Base-by-base conservation (phyloP, 2,113 vertebrate species). In the Bujurquina vittata region DNA sequence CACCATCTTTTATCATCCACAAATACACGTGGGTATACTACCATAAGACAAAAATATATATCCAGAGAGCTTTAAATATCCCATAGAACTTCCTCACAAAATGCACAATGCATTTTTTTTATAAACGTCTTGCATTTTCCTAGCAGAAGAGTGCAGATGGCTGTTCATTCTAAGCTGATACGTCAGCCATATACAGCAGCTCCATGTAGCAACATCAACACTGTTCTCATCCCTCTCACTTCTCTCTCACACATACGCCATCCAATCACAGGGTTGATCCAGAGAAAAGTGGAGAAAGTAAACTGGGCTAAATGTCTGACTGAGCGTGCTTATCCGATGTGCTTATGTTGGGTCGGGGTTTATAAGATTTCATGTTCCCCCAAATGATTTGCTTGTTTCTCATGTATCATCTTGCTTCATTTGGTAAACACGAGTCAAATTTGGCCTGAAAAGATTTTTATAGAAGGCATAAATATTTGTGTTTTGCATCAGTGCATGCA, bases 161-260 rank as follows among this genome's bases (percentile, higher is more conserved):
- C n/a, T 20, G 15, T 62, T 78, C 40, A 77, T 82, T 80, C 57
- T 35, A 10, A 72, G 72, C 15, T 3, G 43, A 86, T 85, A 74
- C 11, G 10, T 80, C 81, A 81, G 43, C 54, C 33, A 20, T 40
- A 61, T 60, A 62, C 61, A 83, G 79, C 67, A 75, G 76, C 37
- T 83, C 76, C 23, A 31, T 59, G 73, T 55, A 75, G 76, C 26
- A 83, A 83, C 72, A 81, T 88, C 77, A 79, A 75, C 59, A 33
- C 77, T 82, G 65, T 72, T 73, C 67, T n/a, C 83, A 72, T 76
- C 65, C 31, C 79, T 85, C 75, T 60, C 80, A n/a, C 56, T 76
- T 60, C 57, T 78, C 56, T 69, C 57, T 63, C 80, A 85, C 58
- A 76, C 77, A 57, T 54, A 54, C 79, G 20, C 54, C 80, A 58